Conservation (phyloP, 2,888 invertebrate species). For the Nymphalis c-album region DNA sequence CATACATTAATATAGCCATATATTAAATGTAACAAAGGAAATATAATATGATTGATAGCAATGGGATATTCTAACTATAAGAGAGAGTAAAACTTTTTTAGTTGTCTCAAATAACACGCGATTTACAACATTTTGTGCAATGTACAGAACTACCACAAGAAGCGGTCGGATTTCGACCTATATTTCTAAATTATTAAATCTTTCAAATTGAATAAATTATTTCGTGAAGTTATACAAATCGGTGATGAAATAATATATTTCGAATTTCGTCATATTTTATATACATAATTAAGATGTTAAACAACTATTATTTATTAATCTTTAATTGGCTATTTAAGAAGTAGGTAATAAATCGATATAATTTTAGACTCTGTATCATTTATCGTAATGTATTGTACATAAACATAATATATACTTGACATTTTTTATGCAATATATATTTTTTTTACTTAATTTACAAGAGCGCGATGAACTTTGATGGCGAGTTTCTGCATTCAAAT, state of each 20-base stretch:
- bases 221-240: neutral
- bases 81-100: neutral
- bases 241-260: neutral
- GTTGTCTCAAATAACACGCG: neutral
- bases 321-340: neutral
- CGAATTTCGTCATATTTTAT: neutral
- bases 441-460: too few relatives aligned
- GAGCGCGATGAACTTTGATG: too few relatives aligned
- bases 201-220: neutral
- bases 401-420: too few relatives aligned
- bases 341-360: neutral
- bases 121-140: neutral
- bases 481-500: too few relatives aligned
- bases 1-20: too few relatives aligned
- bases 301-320: neutral
- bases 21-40: too few relatives aligned
- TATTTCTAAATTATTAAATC: constrained; percentile 1
- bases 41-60: neutral
- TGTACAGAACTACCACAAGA: neutral
- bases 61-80: neutral
- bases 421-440: too few relatives aligned
- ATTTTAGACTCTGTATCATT: too few relatives aligned
- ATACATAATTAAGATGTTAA: neutral
- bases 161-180: neutral
- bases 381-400: too few relatives aligned